phyloP scores from a whole-genome alignment of 2,113 vertebrate species.

The Spea bombifrons region DNA sequence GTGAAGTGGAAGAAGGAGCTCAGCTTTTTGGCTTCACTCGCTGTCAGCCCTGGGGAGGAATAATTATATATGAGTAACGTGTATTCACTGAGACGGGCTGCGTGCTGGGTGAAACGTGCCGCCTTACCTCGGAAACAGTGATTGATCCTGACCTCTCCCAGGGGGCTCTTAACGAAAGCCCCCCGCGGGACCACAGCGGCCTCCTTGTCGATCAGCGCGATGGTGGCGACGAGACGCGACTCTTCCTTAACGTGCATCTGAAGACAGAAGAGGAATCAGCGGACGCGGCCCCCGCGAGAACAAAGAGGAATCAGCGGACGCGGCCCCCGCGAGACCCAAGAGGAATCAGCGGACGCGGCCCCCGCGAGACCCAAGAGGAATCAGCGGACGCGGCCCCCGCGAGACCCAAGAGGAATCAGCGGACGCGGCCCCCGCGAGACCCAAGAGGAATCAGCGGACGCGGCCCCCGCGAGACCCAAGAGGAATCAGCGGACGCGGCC shows the following conservation, averaged over 20 bases:
- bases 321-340: no score
- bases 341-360: no score
- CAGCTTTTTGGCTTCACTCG: constrained; percentile 75
- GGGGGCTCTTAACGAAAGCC: constrained; percentile 77
- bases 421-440: no score
- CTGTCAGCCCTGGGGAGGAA: constrained; percentile 72
- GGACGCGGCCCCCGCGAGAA: no score
- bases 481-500: no score
- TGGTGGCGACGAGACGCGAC: constrained; percentile 69
- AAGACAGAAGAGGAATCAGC: neutral
- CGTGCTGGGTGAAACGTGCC: neutral
- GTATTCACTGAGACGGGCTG: neutral
- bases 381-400: no score
- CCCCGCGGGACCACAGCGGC: constrained; percentile 82
- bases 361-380: no score
- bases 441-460: no score
- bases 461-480: no score
- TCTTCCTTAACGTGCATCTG: constrained; percentile 81
- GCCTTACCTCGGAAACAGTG: constrained; percentile 82
- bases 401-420: no score
- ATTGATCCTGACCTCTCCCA: constrained; percentile 74
- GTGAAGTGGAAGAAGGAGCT: constrained; percentile 85
- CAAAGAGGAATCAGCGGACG: no score
- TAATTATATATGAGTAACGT: neutral
- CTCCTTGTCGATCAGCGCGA: constrained; percentile 80